Evolutionary conservation across 2,113 vertebrate genomes (phyloP).

Genomic region (Catharus minimus): DNA sequence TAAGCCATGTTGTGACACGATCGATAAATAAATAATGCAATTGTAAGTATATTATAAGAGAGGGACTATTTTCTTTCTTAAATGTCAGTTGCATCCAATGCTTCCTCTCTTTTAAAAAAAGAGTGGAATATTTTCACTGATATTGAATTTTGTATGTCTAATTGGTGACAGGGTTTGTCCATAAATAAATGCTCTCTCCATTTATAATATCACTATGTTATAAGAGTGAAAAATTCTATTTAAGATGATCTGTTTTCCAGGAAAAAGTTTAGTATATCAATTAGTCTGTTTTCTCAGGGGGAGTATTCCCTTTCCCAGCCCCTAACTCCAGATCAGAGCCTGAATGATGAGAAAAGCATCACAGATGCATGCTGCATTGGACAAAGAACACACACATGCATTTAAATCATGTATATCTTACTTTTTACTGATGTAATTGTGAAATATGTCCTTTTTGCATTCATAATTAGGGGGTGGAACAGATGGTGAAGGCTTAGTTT

Average conservation of each 20-base stretch:
- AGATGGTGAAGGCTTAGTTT: constrained; percentile 83
- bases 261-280: constrained; percentile 48
- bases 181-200: constrained; percentile 49
- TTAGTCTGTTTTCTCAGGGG: constrained; percentile 34
- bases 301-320: constrained; percentile 1
- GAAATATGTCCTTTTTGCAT: constrained; percentile 85
- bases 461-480: constrained; percentile 83
- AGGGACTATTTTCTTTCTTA: neutral
- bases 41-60: neutral
- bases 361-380: constrained; percentile 75
- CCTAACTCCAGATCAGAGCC: constrained; percentile 23
- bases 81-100: neutral
- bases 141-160: constrained; percentile 1
- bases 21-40: neutral
- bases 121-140: neutral
- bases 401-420: constrained; percentile 82
- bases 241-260: constrained; percentile 59
- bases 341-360: constrained; percentile 68
- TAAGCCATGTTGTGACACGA: neutral
- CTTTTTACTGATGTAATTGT: constrained; percentile 84
- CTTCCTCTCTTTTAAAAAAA: neutral
- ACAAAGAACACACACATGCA: constrained; percentile 73
- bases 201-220: constrained; percentile 42
- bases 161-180: constrained; percentile 23
- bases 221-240: constrained; percentile 56